A percentile compares a stretch with the other conserved stretches of the same genome.
Conservation (phyloP, 2,888 invertebrate genomes). For the Alsophila aescularia region DNA sequence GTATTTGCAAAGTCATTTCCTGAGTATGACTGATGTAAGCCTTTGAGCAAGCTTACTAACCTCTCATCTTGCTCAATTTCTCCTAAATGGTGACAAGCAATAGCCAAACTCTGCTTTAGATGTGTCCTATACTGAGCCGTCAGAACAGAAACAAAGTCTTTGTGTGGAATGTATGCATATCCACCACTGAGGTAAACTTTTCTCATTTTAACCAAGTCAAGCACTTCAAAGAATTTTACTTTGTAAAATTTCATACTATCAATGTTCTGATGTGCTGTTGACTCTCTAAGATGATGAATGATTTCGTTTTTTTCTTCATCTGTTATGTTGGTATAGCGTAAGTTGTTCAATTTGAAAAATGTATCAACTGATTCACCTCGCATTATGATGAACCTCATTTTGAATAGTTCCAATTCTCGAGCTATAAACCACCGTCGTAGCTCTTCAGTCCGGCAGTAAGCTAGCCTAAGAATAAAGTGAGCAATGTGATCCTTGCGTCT, state of each 20-base stretch:
- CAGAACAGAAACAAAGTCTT: constrained; percentile 93
- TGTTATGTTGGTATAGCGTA: constrained; percentile 87
- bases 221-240: constrained; percentile 93
- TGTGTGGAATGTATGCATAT: constrained; percentile 93
- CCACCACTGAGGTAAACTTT: constrained; percentile 92
- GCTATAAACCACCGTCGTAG: constrained; percentile 94
- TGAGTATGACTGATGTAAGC: constrained; percentile 92
- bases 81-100: constrained; percentile 88
- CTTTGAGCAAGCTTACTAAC: constrained; percentile 88
- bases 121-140: constrained; percentile 89
- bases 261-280: constrained; percentile 84
- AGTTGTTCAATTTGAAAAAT: constrained; percentile 87
- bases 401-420: constrained; percentile 95
- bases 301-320: constrained; percentile 87
- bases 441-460: constrained; percentile 95
- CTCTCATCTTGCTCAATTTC: constrained; percentile 94
- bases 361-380: constrained; percentile 85
- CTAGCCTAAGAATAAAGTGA: constrained; percentile 96
- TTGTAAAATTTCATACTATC: constrained; percentile 89
- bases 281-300: constrained; percentile 85
- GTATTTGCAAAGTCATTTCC: constrained; percentile 89
- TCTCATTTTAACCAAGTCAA: constrained; percentile 91
- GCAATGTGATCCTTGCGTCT: constrained; percentile 94
- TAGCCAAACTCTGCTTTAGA: constrained; percentile 88
- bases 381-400: constrained; percentile 88